phyloP scores from a whole-genome alignment of 2,888 invertebrate genomes.

The Stenolophus ochropezus region DNA sequence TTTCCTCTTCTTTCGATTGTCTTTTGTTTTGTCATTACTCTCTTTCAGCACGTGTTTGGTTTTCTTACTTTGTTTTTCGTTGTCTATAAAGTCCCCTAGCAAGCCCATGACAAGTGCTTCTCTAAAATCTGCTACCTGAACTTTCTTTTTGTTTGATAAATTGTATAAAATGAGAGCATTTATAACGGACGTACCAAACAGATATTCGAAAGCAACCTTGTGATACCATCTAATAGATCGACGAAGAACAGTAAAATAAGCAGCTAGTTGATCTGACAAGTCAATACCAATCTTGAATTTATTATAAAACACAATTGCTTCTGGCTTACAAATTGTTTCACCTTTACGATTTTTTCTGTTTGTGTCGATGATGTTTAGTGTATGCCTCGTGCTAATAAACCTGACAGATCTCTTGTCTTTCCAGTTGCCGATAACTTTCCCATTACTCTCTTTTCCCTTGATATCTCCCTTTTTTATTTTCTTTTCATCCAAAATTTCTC shows the following conservation, averaged over 20 bases:
- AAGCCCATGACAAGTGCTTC: slow-evolving; percentile 39
- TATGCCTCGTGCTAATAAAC: slow-evolving; percentile 11
- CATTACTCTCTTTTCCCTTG: slow-evolving; percentile 13
- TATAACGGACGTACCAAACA: slow-evolving; percentile 59
- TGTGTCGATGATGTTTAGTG: slow-evolving; percentile 21
- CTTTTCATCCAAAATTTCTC: slow-evolving; percentile 44
- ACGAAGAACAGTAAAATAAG: slow-evolving; percentile 27
- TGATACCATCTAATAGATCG: slow-evolving; percentile 60
- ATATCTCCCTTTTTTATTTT: slow-evolving; percentile 41
- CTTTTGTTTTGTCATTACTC: slow-evolving; percentile 24
- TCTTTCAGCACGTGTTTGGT: slow-evolving; percentile 36
- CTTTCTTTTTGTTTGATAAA: slow-evolving; percentile 11
- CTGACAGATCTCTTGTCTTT: slow-evolving; percentile 12
- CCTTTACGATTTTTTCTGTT: slow-evolving; percentile 47
- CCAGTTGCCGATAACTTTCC: slow-evolving; percentile 4
- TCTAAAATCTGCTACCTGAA: slow-evolving; percentile 43
- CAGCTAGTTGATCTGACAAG: slow-evolving; percentile 26
- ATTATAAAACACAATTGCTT: slow-evolving; percentile 45
- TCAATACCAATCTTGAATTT: slow-evolving; percentile 41
- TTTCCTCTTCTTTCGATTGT: slow-evolving; percentile 41
- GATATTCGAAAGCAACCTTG: slow-evolving; percentile 57
- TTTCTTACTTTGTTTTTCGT: slow-evolving; percentile 13
- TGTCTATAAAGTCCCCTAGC: slow-evolving; percentile 32
- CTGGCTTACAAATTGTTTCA: slow-evolving; percentile 45
- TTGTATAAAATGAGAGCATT: slow-evolving; percentile 35